Percentiles rank a stretch among this genome's conserved stretches.
Evolutionary conservation across 1,140 invertebrate genomes (phyloP).

Genomic region (Aphaenogaster ashmeadi): DNA sequence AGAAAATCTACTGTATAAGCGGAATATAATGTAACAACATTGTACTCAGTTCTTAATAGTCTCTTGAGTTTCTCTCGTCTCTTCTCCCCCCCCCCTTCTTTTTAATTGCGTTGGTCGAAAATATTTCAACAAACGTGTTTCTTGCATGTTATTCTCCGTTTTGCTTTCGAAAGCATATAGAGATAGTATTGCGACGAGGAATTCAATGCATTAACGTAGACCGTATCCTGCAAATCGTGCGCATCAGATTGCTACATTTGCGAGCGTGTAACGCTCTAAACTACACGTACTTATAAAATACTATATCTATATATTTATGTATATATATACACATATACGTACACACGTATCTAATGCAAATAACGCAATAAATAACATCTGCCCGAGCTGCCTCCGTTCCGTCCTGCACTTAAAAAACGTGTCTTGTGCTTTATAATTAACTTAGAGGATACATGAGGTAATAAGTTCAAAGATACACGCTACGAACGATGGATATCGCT

Average conservation of each 20-base stretch:
- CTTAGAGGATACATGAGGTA: slow-evolving; percentile 63
- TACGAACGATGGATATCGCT: slow-evolving; percentile 55
- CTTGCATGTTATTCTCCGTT: not conserved
- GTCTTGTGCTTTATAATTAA: slow-evolving; percentile 76
- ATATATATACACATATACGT: slow-evolving; percentile 79
- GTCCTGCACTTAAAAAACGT: slow-evolving; percentile 73
- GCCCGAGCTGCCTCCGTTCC: slow-evolving; percentile 82
- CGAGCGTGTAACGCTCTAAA: slow-evolving; percentile 74
- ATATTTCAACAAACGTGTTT: slow-evolving; percentile 30
- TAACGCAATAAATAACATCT: slow-evolving; percentile 81
- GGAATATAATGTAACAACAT: slow-evolving; percentile 53
- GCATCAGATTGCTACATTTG: slow-evolving; percentile 42
- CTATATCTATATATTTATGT: slow-evolving; percentile 80
- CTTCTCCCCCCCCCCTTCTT: not conserved
- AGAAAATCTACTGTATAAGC: slow-evolving; percentile 56
- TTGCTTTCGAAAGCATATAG: slow-evolving; percentile 22
- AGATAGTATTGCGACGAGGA: slow-evolving; percentile 42
- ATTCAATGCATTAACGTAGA: slow-evolving; percentile 45
- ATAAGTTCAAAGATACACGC: slow-evolving; percentile 53
- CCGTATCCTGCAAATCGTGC: slow-evolving; percentile 25
- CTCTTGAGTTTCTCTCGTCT: slow-evolving; percentile 40
- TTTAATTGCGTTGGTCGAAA: slow-evolving; percentile 7
- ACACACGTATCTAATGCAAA: slow-evolving; percentile 79
- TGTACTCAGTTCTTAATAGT: slow-evolving; percentile 59
- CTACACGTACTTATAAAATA: slow-evolving; percentile 79